These are phyloP conservation scores for Irena cyanogastra DNA, from an alignment of 2,113 vertebrate genomes.

Conservation along the genomic window DNA sequence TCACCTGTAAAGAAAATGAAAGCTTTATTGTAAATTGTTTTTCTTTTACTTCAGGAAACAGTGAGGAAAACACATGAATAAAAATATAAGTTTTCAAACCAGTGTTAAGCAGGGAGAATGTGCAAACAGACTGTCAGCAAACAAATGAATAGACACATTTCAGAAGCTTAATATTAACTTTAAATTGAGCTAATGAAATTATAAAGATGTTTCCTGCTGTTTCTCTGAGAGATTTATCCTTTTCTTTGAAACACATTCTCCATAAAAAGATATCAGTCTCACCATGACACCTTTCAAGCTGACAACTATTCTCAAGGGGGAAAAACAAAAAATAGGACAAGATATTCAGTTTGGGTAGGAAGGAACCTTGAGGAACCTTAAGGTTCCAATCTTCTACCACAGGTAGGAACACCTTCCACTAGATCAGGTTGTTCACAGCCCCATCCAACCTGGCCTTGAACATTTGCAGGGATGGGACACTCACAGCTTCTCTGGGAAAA, in stretches of 20 bases:
- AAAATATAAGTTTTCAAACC: not conserved
- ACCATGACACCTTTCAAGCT: not conserved
- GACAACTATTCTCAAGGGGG: not conserved
- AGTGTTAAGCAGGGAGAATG: not conserved
- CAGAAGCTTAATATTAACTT: slow-evolving; percentile 28
- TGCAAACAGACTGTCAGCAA: not conserved
- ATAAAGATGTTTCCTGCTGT: not conserved
- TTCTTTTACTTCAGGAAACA: not conserved
- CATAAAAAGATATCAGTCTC: slow-evolving; percentile 14
- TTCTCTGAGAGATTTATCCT: slow-evolving; percentile 25
- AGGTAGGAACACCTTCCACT: not conserved
- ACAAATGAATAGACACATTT: slow-evolving; percentile 14
- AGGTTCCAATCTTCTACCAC: not conserved
- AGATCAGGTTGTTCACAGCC: not conserved
- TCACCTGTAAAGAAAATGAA: not conserved
- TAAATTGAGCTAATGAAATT: slow-evolving; percentile 47
- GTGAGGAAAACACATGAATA: not conserved
- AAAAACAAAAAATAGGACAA: not conserved
- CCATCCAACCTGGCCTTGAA: not conserved
- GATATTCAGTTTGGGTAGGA: not conserved
- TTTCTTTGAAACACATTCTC: slow-evolving; percentile 49
- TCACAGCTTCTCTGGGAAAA: not conserved
- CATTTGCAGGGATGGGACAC: not conserved
- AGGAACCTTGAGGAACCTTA: not conserved
- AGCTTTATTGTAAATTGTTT: not conserved